Evolutionary conservation across 2,797 vertebrate species (phyloP), one percentile per base, ranked within the genome.

Genomic region (Galagoides demidoff): DNA sequence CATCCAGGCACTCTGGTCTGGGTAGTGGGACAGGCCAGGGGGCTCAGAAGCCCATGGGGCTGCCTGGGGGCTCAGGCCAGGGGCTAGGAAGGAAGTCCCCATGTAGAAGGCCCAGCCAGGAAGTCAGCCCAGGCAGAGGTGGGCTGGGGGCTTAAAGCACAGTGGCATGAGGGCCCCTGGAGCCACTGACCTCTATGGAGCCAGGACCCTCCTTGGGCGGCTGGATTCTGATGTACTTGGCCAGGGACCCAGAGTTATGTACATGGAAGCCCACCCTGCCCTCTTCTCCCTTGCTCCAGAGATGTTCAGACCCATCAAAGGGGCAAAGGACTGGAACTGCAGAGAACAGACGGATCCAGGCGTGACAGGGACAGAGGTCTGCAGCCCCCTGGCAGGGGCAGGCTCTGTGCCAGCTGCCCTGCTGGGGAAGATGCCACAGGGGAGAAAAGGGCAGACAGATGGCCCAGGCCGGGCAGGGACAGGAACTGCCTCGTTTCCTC

Each of bases 1-100:
- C 5, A 0, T 95, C 97, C 97, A 97, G 97, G 97, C 97, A 98
- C 97, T 97, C 97, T 94, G 96, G 97, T 96, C 97, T 96, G 97
- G 96, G 96, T 89, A 89, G 61, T 85, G 76, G 96, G 92, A 92
- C 79, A 89, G 90, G 88, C 95, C 88, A 61, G 83, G 95, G 94
- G 77, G 89, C 90, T 86, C 52, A 5, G 73, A 74, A 85, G 94
- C 92, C 92, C 89, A 87, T 39, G 90, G 92, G 90, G 23, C 97
- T 95, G 90, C 85, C 77, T 81, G 31, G 92, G 95, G 92, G 43
- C 82, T 96, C 90, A 85, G 82, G 64, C 90, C 74, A 57, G 61
- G 64, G 85, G n/a, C 61, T 81, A 66, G 70, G 82, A 76, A 93
- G 76, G 74, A 89, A 43, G 90, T 64, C 70, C 90, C 79, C 81